Evolutionary conservation across 2,797 vertebrate genomes (phyloP).

Genomic region (Moxostoma hubbsi): DNA sequence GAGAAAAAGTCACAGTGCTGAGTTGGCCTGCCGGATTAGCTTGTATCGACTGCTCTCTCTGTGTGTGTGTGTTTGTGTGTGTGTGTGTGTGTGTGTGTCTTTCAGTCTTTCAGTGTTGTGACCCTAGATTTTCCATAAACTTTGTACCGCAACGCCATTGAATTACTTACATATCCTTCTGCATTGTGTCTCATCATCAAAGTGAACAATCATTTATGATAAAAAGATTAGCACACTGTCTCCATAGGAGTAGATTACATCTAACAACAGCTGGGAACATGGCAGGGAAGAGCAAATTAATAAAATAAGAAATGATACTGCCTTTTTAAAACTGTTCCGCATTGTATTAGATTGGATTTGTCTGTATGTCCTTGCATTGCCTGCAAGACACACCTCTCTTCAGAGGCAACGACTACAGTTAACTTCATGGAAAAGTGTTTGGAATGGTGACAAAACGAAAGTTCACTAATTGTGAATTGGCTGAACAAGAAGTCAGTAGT

Average conservation of each 20-base stretch:
- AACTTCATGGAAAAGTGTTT: too few species aligned
- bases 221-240: constrained; percentile 53
- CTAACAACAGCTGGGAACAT: constrained; percentile 37
- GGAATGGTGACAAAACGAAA: too few species aligned
- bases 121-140: constrained; percentile 58
- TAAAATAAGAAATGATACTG: constrained; percentile 57
- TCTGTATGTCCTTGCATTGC: background rate
- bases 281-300: constrained; percentile 52
- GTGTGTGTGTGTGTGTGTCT: constrained; percentile 10
- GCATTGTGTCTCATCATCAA: constrained; percentile 61
- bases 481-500: too few species aligned
- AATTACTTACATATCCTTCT: constrained; percentile 68
- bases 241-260: constrained; percentile 33
- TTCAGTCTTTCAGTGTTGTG: constrained; percentile 38
- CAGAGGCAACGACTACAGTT: background rate
- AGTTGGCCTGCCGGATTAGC: background rate
- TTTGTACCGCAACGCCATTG: constrained; percentile 45
- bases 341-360: constrained; percentile 4
- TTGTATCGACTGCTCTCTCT: background rate
- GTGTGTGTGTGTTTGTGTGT: background rate
- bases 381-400: background rate
- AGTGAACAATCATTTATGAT: constrained; percentile 67
- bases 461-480: too few species aligned
- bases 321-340: constrained; percentile 49
- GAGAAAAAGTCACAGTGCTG: background rate